These are phyloP conservation scores for Mesodorylaimus sp. DNA, from an alignment of 2,888 invertebrate species.

Conservation along the genomic window DNA sequence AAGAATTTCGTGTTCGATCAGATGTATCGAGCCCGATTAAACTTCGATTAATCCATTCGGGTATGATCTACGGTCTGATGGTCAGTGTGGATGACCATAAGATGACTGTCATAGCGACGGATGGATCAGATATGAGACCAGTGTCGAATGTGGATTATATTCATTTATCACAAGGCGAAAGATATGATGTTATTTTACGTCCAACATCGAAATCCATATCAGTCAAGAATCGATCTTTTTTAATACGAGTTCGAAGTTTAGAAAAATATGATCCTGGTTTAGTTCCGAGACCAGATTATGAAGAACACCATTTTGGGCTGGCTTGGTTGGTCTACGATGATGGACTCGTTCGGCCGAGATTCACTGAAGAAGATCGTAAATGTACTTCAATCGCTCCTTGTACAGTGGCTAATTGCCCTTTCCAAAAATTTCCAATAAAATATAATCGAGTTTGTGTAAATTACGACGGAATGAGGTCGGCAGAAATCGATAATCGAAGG, in stretches of 20 bases:
- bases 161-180: background rate
- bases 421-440: background rate
- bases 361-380: background rate
- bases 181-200: background rate
- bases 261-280: background rate
- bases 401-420: background rate
- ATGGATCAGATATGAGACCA: background rate
- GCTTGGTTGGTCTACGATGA: background rate
- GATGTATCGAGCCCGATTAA: background rate
- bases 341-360: background rate
- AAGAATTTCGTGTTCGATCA: background rate
- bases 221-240: no score
- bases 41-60: background rate
- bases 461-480: background rate
- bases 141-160: background rate
- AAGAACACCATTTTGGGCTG: background rate
- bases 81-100: background rate
- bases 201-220: no score
- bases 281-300: background rate
- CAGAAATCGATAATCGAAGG: no score
- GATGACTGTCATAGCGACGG: background rate
- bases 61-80: background rate
- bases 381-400: background rate
- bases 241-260: no score
- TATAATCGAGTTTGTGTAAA: background rate